Percentiles rank a stretch among this genome's conserved stretches.
Evolutionary conservation across 2,888 invertebrate species (phyloP).

Genomic region (Aporophyla nigra): DNA sequence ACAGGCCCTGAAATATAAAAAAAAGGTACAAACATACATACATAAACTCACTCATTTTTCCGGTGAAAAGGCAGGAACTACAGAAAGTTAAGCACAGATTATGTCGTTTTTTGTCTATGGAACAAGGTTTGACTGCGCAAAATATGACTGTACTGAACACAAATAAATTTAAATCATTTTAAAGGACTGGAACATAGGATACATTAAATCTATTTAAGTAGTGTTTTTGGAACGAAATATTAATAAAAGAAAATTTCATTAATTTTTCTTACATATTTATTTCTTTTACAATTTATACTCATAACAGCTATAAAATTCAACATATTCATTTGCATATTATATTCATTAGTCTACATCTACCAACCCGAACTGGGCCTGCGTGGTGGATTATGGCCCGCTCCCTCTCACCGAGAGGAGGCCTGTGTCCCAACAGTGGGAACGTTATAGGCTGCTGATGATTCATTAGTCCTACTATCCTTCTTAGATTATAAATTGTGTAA

Average conservation of each 20-base stretch:
- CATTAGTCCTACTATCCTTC: no score
- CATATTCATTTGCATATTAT: not conserved
- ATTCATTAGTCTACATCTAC: no score
- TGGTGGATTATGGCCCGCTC: no score
- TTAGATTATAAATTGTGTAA: no score
- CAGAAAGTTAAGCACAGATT: no score
- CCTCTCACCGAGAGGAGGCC: no score
- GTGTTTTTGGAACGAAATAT: not conserved
- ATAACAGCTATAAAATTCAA: not conserved
- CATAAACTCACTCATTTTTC: not conserved
- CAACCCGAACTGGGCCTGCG: no score
- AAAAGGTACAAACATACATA: not conserved
- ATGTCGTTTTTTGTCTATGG: not conserved
- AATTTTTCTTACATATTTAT: not conserved
- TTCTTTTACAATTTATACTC: not conserved
- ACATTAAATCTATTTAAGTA: not conserved
- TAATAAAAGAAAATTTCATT: not conserved
- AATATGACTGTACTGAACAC: not conserved
- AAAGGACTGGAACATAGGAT: not conserved
- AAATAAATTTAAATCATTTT: no score
- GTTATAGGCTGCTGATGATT: no score
- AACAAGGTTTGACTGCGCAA: not conserved
- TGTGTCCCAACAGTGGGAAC: no score
- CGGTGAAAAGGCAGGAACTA: no score
- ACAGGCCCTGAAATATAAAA: conserved; percentile 39